phyloP scores from a whole-genome alignment of 1,140 invertebrate genomes.

The Scaptomyza montana region DNA sequence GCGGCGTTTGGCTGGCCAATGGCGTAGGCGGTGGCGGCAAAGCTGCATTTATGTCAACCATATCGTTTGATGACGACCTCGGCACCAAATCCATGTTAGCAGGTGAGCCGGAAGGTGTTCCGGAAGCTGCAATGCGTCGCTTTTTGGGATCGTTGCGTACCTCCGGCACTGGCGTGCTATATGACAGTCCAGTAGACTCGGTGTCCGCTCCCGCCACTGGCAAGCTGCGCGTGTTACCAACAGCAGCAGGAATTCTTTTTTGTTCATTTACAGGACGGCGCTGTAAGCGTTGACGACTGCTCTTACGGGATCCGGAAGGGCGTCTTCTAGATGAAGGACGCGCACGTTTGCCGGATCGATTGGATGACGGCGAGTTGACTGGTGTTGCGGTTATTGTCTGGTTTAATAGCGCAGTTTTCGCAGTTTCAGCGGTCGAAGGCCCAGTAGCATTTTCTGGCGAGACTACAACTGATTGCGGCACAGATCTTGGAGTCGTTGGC shows the following conservation, averaged over 20 bases:
- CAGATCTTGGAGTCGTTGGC: constrained; percentile 6
- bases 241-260: neutral
- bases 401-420: neutral
- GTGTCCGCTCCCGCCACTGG: constrained; percentile 22
- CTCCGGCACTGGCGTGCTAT: constrained; percentile 53
- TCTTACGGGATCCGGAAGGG: constrained; percentile 64
- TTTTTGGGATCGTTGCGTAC: constrained; percentile 51
- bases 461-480: neutral
- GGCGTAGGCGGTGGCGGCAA: constrained; percentile 41
- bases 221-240: constrained; percentile 14
- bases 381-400: neutral
- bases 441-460: constrained; percentile 1
- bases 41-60: constrained; percentile 64
- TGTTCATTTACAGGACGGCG: constrained; percentile 42
- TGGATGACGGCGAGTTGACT: neutral
- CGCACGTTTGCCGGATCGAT: constrained; percentile 51
- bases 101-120: constrained; percentile 58
- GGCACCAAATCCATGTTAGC: constrained; percentile 59
- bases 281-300: constrained; percentile 74
- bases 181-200: constrained; percentile 59
- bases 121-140: constrained; percentile 47
- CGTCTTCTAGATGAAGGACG: constrained; percentile 60
- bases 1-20: constrained; percentile 33
- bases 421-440: constrained; percentile 1
- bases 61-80: constrained; percentile 60